A percentile compares a stretch with the other conserved stretches of the same genome.
These are phyloP conservation scores for Syndactyla subalaris DNA, from an alignment of 2,797 vertebrate species.

Conservation along the genomic window DNA sequence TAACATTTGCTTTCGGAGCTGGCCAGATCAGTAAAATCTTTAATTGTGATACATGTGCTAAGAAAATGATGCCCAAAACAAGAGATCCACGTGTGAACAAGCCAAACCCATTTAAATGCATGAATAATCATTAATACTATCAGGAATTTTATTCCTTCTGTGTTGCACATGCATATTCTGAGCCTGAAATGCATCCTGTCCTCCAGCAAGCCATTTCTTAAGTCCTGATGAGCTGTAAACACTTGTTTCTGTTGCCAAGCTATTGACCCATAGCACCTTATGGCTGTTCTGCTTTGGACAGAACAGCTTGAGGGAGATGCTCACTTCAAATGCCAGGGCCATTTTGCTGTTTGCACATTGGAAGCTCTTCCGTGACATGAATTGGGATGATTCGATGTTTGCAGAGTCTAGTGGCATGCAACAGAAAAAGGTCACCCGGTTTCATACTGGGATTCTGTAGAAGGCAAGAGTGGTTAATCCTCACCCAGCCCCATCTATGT, in stretches of 20 bases:
- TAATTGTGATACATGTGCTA: fast-evolving
- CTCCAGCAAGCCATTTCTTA: neutral
- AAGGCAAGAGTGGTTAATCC: neutral
- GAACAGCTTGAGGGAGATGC: constrained; percentile 10
- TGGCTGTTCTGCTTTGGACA: neutral
- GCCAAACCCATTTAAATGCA: fast-evolving
- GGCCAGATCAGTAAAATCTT: neutral
- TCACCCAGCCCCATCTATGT: neutral
- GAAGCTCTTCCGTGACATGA: neutral
- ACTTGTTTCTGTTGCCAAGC: constrained; percentile 5
- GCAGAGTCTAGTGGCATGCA: neutral
- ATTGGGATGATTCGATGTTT: neutral
- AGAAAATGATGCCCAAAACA: neutral
- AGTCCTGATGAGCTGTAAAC: neutral
- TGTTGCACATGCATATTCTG: neutral
- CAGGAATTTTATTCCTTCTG: neutral
- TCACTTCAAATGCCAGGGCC: neutral
- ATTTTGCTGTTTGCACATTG: neutral
- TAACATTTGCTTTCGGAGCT: neutral
- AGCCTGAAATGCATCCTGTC: neutral
- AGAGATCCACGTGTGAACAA: neutral
- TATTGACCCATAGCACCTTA: constrained; percentile 15
- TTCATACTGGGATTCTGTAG: neutral
- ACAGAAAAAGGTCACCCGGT: neutral
- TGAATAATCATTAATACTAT: neutral